Evolutionary conservation across 2,888 invertebrate species (phyloP).

Genomic region (Cheilosia vulpina): DNA sequence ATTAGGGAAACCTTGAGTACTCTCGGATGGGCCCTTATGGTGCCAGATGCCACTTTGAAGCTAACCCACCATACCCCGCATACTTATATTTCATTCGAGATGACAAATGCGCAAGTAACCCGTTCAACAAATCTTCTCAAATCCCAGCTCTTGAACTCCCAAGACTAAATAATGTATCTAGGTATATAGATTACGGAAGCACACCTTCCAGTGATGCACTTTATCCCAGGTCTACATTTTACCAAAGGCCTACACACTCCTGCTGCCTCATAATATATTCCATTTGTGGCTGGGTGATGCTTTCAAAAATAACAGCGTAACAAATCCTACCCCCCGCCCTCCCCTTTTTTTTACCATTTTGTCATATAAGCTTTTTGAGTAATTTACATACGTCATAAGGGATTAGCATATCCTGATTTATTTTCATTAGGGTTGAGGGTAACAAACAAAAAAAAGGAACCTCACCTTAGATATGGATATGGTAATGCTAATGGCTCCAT

Average conservation of each 20-base stretch:
- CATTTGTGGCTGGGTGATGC: neutral
- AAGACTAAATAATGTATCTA: no score
- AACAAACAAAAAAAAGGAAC: neutral
- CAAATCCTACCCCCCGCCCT: slow-evolving; percentile 13
- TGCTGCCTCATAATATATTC: slow-evolving; percentile 10
- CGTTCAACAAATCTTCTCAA: no score
- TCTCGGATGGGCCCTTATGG: no score
- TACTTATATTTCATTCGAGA: no score
- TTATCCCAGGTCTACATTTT: neutral
- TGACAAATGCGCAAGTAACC: no score
- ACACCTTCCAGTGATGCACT: neutral
- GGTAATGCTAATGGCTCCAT: no score
- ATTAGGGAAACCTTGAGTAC: no score
- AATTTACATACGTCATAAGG: slow-evolving; percentile 77
- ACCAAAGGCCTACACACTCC: neutral
- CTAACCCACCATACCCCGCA: no score
- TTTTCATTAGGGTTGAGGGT: slow-evolving; percentile 73
- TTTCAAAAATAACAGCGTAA: slow-evolving; percentile 28
- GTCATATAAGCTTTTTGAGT: slow-evolving; percentile 68
- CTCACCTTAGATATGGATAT: slow-evolving; percentile 21
- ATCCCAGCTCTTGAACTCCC: no score
- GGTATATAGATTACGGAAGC: neutral
- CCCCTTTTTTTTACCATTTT: slow-evolving; percentile 49
- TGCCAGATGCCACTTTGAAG: no score
- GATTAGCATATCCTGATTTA: slow-evolving; percentile 77